Base-by-base conservation (phyloP, 2,113 vertebrate genomes). In the Rhombomys opimus region DNA sequence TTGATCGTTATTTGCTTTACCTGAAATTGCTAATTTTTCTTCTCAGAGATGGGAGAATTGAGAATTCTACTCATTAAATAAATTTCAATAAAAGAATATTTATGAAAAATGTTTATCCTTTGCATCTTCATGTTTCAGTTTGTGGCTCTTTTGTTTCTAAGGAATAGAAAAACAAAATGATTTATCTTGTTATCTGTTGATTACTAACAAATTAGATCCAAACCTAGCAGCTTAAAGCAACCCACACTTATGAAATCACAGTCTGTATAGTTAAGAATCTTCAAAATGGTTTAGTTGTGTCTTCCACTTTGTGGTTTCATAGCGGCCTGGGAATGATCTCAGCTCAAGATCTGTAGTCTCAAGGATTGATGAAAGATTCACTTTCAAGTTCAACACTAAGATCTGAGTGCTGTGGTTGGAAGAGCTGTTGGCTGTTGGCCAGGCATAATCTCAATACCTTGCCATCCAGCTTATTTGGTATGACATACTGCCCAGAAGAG, bases 121-220 rank as follows among this genome's bases (percentile, higher is more conserved):
- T 35, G 27, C 11, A 30, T 93, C 25, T 91, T 18, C 8, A 18
- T 78, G 13, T 65, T 84, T 96, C 35, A 82, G 0, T 46, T 25
- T 75, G 38, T 81, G 57, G 11, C 25, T 87, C 13, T 76, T 94
- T 78, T 76, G 10, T 90, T 93, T 91, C 70, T 52, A 84, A 81
- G 35, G 12, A 87, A 52, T 27, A 78, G 12, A 82, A 89, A 27
- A 50, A 46, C 35, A 67, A 52, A 61, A 27, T 30, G 6, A 63
- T 82, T 76, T 90, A 15, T 87, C 32, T 67, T 90, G 50, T 77
- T 89, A 23, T 89, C 30, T 73, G 27, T 73, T 82, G 50, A 72
- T 89, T 30, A 73, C 46, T 88, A 88, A 93, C 59, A 92, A 82
- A 59, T 87, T 89, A 81, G 7, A 23, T 6, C 32, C 12, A 57